A percentile compares a stretch with the other conserved stretches of the same genome.
Evolutionary conservation across 2,113 vertebrate genomes (phyloP).

Genomic region (Uria aalge): DNA sequence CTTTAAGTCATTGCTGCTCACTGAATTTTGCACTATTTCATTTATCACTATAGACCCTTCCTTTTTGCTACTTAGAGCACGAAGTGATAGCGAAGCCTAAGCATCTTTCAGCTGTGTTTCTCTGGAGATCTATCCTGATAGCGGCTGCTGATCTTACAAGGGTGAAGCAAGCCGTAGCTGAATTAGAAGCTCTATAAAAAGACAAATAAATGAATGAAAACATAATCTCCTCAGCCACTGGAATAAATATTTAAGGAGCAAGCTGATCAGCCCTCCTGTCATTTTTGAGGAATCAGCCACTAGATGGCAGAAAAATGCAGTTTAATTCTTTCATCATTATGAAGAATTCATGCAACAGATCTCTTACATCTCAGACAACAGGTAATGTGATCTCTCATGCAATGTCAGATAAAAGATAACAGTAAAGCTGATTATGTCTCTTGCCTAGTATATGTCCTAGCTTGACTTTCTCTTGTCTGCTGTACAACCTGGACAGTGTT

Average conservation of each 20-base stretch:
- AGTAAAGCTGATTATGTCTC: not conserved
- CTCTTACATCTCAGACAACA: not conserved
- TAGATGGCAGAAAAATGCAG: conserved; percentile 61
- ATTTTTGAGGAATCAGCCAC: conserved; percentile 11
- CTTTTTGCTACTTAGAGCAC: not conserved
- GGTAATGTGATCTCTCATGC: not conserved
- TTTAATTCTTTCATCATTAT: not conserved
- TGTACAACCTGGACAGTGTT: not conserved
- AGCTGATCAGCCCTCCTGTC: not conserved
- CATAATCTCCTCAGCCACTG: not conserved
- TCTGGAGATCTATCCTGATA: not conserved
- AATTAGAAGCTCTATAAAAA: not conserved
- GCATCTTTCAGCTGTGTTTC: not conserved
- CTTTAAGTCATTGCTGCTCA: not conserved
- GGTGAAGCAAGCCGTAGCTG: not conserved
- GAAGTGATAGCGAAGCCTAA: not conserved
- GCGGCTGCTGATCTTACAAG: not conserved
- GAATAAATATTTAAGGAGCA: not conserved
- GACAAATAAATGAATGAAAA: not conserved
- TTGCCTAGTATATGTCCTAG: not conserved
- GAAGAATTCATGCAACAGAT: not conserved
- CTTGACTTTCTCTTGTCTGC: not conserved
- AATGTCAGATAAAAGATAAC: not conserved
- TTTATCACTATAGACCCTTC: not conserved
- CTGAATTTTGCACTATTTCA: not conserved